Conservation (phyloP, 2,888 invertebrate genomes). For the Andrena fulva region DNA sequence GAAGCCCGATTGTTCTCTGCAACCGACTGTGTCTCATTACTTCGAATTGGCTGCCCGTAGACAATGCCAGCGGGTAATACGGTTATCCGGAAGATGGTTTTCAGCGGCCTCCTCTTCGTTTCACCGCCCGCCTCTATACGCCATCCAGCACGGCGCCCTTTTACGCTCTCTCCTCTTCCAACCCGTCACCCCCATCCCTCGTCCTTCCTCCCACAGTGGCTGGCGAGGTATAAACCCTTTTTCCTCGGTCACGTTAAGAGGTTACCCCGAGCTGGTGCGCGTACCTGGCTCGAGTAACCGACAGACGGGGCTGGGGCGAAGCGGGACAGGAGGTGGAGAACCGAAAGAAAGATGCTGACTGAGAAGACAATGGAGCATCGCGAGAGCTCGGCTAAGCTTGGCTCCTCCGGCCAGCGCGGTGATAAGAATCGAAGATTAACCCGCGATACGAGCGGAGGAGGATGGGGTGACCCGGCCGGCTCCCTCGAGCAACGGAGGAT, state of each 20-base stretch:
- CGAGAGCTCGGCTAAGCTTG: conserved; percentile 20
- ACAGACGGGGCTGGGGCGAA: conserved; percentile 7
- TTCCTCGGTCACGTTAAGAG: conserved; percentile 51
- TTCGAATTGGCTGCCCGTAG: conserved; percentile 83
- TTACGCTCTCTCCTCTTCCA: conserved; percentile 43
- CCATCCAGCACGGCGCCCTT: conserved; percentile 57
- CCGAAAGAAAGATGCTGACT: conserved; percentile 57
- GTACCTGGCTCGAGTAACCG: conserved; percentile 8
- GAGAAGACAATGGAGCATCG: conserved; percentile 62
- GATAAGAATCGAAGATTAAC: conserved; percentile 69
- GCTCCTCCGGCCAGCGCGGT: conserved; percentile 13
- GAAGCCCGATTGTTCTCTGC: conserved; percentile 82
- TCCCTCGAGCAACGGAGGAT: conserved; percentile 4
- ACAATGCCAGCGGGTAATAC: conserved; percentile 82
- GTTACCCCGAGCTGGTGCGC: conserved; percentile 29
- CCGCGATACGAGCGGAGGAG: conserved; percentile 42
- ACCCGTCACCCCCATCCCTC: conserved; percentile 6
- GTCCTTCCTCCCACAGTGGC: not conserved
- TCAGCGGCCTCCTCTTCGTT: conserved; percentile 71
- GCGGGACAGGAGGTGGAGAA: conserved; percentile 17
- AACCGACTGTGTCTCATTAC: conserved; percentile 83
- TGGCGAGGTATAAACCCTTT: conserved; percentile 61
- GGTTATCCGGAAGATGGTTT: conserved; percentile 79
- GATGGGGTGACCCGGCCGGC: conserved; percentile 24
- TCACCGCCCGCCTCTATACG: conserved; percentile 38